Percentiles rank a stretch among this genome's conserved stretches.
phyloP scores from a whole-genome alignment of 2,797 vertebrate species.

The Scarus forsteni region DNA sequence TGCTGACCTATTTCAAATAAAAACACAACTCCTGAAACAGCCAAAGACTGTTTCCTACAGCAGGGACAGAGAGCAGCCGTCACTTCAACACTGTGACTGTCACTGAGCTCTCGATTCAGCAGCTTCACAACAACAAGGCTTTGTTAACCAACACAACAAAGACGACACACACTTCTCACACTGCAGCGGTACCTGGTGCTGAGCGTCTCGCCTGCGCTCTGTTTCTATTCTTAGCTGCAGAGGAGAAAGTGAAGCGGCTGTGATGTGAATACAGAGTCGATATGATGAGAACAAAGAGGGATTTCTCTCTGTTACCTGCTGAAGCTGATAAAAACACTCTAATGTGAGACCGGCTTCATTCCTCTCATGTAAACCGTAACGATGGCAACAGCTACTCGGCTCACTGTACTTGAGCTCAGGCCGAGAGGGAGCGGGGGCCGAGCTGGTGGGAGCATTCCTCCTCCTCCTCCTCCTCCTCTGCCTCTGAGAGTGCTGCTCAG shows the following conservation, averaged over 20 bases:
- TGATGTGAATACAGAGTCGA: not conserved
- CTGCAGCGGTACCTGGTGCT: constrained; percentile 44
- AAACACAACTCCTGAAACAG: too few relatives aligned
- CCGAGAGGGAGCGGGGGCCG: constrained; percentile 17
- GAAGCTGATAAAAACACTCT: constrained; percentile 44
- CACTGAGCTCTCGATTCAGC: constrained; percentile 78
- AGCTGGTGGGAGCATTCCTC: constrained; percentile 54
- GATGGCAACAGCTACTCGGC: constrained; percentile 69
- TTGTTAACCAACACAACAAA: constrained; percentile 65
- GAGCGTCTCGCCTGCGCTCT: not conserved
- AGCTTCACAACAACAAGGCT: constrained; percentile 86
- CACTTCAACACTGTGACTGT: constrained; percentile 62
- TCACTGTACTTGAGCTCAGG: constrained; percentile 16
- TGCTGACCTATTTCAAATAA: too few relatives aligned
- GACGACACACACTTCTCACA: constrained; percentile 7
- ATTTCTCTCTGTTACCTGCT: constrained; percentile 41
- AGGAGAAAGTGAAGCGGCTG: constrained; percentile 4
- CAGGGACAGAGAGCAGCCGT: constrained; percentile 19
- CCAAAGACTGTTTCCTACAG: too few relatives aligned
- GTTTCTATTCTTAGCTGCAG: constrained; percentile 48
- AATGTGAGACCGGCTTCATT: constrained; percentile 10
- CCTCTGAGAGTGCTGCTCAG: not conserved
- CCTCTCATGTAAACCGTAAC: constrained; percentile 77
- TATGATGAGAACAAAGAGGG: constrained; percentile 11
- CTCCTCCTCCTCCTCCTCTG: constrained; percentile 10